A percentile compares a stretch with the other conserved stretches of the same genome.
These are phyloP conservation scores for Gallinago media DNA, from an alignment of 2,113 vertebrate species.

Conservation along the genomic window DNA sequence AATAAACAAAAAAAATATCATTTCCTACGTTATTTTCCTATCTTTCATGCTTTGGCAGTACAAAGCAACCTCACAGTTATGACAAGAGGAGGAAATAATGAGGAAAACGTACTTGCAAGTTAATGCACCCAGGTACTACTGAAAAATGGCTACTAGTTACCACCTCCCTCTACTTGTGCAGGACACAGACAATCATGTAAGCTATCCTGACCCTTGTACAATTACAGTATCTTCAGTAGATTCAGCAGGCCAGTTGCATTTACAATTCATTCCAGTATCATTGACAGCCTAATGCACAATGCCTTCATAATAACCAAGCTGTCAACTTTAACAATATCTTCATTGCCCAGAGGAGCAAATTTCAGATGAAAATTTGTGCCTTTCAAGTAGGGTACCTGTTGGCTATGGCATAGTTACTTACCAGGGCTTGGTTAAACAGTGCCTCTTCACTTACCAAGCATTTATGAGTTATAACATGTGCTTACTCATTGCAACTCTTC, in stretches of 20 bases:
- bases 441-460: rapidly evolving
- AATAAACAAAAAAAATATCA: constrained; percentile 5
- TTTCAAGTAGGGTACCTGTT: not conserved
- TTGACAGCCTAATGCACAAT: not conserved
- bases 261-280: not conserved
- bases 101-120: not conserved
- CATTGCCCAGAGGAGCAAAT: not conserved
- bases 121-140: not conserved
- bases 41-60: not conserved
- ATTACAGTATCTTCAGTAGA: not conserved
- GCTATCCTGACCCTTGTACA: rapidly evolving
- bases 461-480: not conserved
- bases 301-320: not conserved
- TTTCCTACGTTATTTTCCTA: not conserved
- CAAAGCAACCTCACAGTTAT: not conserved
- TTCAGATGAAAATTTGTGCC: not conserved
- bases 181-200: not conserved
- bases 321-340: not conserved
- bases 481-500: not conserved
- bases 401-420: not conserved
- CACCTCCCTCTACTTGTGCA: not conserved
- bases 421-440: not conserved
- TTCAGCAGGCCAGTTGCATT: rapidly evolving
- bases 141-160: not conserved
- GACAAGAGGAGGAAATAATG: not conserved